phyloP scores from a whole-genome alignment of 2,888 invertebrate genomes.

The Heteromyza rotundicornis region DNA sequence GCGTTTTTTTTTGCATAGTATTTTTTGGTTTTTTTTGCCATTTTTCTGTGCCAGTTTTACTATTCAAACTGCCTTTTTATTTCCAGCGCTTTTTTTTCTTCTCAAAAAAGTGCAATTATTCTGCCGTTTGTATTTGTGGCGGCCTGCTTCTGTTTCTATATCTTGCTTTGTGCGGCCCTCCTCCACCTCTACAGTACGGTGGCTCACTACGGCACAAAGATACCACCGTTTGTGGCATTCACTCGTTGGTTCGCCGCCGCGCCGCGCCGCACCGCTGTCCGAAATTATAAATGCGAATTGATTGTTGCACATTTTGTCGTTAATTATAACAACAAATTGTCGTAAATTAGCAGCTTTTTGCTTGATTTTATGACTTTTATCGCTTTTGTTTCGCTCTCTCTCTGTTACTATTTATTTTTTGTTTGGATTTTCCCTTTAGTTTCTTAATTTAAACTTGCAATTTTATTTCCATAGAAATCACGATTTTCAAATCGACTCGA shows the following conservation, averaged over 20 bases:
- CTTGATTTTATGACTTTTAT: background rate
- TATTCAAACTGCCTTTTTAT: background rate
- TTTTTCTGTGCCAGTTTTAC: background rate
- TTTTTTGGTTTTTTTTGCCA: background rate
- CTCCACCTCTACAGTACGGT: no score
- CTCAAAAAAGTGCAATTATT: background rate
- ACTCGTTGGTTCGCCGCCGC: no score
- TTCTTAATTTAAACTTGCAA: no score
- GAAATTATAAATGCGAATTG: constrained; percentile 27
- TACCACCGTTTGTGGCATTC: no score
- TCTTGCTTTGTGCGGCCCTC: no score
- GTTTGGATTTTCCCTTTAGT: no score
- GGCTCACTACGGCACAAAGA: no score
- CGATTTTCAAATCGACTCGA: no score
- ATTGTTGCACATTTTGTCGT: constrained; percentile 26
- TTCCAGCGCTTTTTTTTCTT: constrained; percentile 7
- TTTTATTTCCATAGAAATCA: no score
- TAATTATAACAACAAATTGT: constrained; percentile 36
- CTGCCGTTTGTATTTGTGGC: background rate
- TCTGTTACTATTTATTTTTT: no score
- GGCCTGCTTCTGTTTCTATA: background rate
- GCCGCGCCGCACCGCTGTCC: no score
- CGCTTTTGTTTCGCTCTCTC: background rate
- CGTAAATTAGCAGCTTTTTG: constrained; percentile 28
- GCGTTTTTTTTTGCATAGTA: background rate